phyloP scores from a whole-genome alignment of 2,797 vertebrate genomes.

The Cirrhinus molitorella region DNA sequence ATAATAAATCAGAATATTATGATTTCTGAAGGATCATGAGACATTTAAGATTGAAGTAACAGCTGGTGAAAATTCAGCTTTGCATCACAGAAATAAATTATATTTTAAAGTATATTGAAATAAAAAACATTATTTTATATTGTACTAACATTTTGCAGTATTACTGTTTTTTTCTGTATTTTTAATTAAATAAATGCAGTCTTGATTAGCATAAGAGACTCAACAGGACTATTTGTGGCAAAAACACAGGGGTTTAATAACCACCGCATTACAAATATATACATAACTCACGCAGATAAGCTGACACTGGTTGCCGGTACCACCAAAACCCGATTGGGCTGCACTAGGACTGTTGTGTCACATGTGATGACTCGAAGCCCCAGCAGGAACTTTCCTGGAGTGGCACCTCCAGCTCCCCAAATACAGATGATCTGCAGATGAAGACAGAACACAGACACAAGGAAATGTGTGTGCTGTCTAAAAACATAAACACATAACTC shows the following conservation, averaged over 20 bases:
- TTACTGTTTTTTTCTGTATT: no score
- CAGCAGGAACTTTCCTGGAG: constrained; percentile 88
- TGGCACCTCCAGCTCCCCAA: constrained; percentile 89
- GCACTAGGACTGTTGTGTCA: constrained; percentile 84
- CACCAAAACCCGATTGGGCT: constrained; percentile 86
- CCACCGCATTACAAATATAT: neutral
- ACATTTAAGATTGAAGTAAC: no score
- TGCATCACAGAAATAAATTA: no score
- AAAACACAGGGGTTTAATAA: neutral
- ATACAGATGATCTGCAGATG: constrained; percentile 85
- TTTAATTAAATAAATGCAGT: no score
- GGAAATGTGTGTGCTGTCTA: neutral
- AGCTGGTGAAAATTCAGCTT: no score
- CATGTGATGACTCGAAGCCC: constrained; percentile 87
- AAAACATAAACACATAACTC: neutral
- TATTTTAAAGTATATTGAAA: no score
- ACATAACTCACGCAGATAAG: constrained; percentile 84
- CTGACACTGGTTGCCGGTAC: constrained; percentile 87
- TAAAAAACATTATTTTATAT: no score
- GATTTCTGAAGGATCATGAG: no score
- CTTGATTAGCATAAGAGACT: no score
- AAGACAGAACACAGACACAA: neutral
- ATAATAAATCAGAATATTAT: no score
- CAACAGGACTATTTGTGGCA: neutral
- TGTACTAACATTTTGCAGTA: no score